Evolutionary conservation across 2,113 vertebrate genomes (phyloP), one percentile per base, ranked within the genome.

Genomic region (Podocnemis expansa): DNA sequence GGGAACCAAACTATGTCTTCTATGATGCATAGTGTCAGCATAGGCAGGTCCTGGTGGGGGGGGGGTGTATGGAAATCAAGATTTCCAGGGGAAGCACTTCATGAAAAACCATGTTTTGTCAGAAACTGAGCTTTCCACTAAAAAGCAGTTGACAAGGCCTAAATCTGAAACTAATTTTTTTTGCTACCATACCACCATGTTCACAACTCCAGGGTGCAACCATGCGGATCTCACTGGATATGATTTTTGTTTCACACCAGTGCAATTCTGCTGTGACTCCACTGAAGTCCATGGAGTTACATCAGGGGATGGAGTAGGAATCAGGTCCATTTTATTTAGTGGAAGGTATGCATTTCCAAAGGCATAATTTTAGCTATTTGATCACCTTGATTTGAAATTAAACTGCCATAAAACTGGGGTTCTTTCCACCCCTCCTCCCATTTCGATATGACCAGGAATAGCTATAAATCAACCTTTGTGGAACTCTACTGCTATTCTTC

Each of bases 261-360:
- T 31, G 60, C 25, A 84, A 80, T 83, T 29, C 49, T 76, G 60
- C 49, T 87, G 22, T 27, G 81, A 41, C 13, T 38, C 56, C 13
- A 10, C 38, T 43, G 54, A 81, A 88, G 81, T n/a, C 83, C 75
- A 31, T 2, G 55, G 16, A 58, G 17, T 41, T 38, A 52, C 24
- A 52, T 13, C 1, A 51, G 60, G 1, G 43, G 85, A 67, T 55
- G 10, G 31, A 49, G 45, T 0, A 76, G 49, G 79, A 81, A 21
- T 52, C 25, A 17, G 49, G 21, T 63, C 45, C 45, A n/a, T 49
- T 49, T 0, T 0, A 31, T 6, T 10, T 0, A 0, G 10, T 54
- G 63, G 47, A 3, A 67, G 88, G n/a, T 0, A 5, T 31, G 63
- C 10, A 52, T 80, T 70, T 60, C 6, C 63, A 47, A 45, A 2